These are phyloP conservation scores for Agrilus biguttatus DNA, from an alignment of 2,888 invertebrate genomes.

Conservation along the genomic window DNA sequence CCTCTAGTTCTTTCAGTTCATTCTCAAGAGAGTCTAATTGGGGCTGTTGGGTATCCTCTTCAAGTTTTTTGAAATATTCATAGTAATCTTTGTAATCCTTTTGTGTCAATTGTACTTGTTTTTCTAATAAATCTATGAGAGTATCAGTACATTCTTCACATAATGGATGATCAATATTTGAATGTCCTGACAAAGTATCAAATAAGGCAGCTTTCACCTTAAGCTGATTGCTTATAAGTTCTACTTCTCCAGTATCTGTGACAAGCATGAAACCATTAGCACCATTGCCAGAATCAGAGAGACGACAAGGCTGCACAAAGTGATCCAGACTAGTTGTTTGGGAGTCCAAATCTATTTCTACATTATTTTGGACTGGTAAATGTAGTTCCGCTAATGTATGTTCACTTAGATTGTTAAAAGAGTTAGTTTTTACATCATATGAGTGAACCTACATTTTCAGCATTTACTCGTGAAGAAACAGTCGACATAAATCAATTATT, in stretches of 20 bases:
- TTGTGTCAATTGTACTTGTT: conserved; percentile 71
- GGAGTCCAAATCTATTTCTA: conserved; percentile 58
- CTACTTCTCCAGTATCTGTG: conserved; percentile 68
- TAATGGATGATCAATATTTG: conserved; percentile 87
- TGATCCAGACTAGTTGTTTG: conserved; percentile 68
- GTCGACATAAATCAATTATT: too few relatives aligned
- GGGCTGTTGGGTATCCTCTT: conserved; percentile 52
- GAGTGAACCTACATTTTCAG: too few relatives aligned
- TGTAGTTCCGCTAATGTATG: conserved; percentile 80
- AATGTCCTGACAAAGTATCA: conserved; percentile 83
- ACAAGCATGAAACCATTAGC: conserved; percentile 83
- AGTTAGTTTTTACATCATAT: conserved; percentile 17
- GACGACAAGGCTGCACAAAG: conserved; percentile 66
- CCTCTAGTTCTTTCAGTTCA: conserved; percentile 62
- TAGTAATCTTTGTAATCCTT: conserved; percentile 83
- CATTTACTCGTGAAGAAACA: too few relatives aligned
- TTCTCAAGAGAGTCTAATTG: conserved; percentile 64
- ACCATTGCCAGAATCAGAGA: conserved; percentile 71
- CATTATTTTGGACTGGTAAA: conserved; percentile 41
- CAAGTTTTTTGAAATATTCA: conserved; percentile 62
- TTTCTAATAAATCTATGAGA: conserved; percentile 75
- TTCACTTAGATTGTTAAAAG: conserved; percentile 71
- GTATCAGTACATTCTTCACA: conserved; percentile 94
- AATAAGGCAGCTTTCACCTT: conserved; percentile 73
- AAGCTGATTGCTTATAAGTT: conserved; percentile 52